Evolutionary conservation across 2,888 invertebrate species (phyloP).

Genomic region (Athetis lepigone): DNA sequence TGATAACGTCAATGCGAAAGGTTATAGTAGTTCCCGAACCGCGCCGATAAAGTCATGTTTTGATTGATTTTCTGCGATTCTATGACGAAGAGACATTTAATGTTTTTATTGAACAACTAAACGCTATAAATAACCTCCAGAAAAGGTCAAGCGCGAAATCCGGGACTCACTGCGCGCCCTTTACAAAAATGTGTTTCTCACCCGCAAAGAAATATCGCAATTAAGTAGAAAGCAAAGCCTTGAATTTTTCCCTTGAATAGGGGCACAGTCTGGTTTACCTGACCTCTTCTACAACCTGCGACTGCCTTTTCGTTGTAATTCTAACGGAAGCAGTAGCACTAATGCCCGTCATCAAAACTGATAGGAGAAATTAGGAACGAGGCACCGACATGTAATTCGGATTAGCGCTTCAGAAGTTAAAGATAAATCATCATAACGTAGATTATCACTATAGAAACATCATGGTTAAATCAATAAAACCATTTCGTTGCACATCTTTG

Average conservation of each 20-base stretch:
- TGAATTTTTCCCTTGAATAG: not conserved
- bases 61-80: slow-evolving; percentile 41
- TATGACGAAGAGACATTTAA: slow-evolving; percentile 73
- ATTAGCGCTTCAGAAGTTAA: slow-evolving; percentile 63
- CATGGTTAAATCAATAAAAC: slow-evolving; percentile 84
- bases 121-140: slow-evolving; percentile 82
- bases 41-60: slow-evolving; percentile 50
- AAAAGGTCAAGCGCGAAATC: slow-evolving; percentile 86
- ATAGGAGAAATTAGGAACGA: slow-evolving; percentile 62
- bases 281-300: slow-evolving; percentile 67
- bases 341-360: slow-evolving; percentile 87
- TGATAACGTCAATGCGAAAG: slow-evolving; percentile 56
- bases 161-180: slow-evolving; percentile 78
- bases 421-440: slow-evolving; percentile 65
- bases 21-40: slow-evolving; percentile 62
- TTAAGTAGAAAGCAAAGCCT: slow-evolving; percentile 3
- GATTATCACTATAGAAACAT: slow-evolving; percentile 85
- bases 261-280: slow-evolving; percentile 71
- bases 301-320: slow-evolving; percentile 81
- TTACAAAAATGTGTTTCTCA: slow-evolving; percentile 65
- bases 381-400: slow-evolving; percentile 63
- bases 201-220: slow-evolving; percentile 44
- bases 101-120: slow-evolving; percentile 80
- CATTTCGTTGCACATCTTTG: slow-evolving; percentile 75
- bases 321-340: slow-evolving; percentile 86